Evolutionary conservation across 2,113 vertebrate species (phyloP).

Genomic region (Echinops telfairi): DNA sequence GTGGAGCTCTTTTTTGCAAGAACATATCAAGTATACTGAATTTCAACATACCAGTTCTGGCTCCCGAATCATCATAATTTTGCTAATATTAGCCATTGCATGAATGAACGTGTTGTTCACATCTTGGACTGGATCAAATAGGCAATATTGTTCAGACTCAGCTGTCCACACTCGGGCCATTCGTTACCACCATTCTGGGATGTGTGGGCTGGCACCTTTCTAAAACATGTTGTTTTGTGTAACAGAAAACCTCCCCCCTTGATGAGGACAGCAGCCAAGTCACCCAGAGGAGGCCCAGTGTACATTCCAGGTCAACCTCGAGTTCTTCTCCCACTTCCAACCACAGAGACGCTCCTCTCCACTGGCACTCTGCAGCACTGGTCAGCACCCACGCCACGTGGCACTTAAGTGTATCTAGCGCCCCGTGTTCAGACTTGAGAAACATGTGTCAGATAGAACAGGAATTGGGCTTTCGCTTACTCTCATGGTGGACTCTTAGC

Average conservation of each 20-base stretch:
- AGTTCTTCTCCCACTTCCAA: not conserved
- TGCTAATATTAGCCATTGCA: constrained; percentile 52
- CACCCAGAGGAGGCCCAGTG: not conserved
- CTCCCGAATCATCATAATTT: not conserved
- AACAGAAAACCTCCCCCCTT: not conserved
- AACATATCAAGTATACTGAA: constrained; percentile 41
- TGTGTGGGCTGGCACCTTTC: constrained; percentile 17
- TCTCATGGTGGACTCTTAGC: not conserved
- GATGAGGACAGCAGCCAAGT: not conserved
- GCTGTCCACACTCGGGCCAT: not conserved
- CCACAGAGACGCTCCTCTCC: not conserved
- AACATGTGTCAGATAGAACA: not conserved
- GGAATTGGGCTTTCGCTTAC: constrained; percentile 25
- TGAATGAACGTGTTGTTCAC: constrained; percentile 56
- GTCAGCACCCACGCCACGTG: not conserved
- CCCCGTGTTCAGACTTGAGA: not conserved
- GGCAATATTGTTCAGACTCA: not conserved
- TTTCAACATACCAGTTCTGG: constrained; percentile 47
- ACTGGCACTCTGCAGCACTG: not conserved
- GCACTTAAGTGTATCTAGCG: not conserved
- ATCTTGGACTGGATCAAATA: constrained; percentile 44
- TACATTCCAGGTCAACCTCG: not conserved
- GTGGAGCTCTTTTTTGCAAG: not conserved
- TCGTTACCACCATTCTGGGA: not conserved
- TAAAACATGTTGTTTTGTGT: not conserved